Conservation (phyloP, 53 echinoderm and acorn worm species). For the Hippasteria phrygiana region DNA sequence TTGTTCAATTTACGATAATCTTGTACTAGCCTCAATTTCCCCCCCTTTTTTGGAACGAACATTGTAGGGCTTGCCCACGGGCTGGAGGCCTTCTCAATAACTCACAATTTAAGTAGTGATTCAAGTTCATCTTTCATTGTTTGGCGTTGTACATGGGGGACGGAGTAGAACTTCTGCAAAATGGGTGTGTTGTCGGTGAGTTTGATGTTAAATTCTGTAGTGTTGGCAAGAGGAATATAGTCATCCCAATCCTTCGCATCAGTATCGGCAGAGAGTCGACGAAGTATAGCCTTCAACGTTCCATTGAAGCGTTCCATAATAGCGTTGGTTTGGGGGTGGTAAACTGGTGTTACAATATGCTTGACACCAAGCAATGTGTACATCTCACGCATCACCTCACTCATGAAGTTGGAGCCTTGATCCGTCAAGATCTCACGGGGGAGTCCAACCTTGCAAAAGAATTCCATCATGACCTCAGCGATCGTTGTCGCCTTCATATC, state of each 20-base stretch:
- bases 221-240: background rate
- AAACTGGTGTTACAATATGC: slow-evolving; percentile 18
- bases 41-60: slow-evolving; percentile 2
- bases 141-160: slow-evolving; percentile 37
- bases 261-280: slow-evolving; percentile 6
- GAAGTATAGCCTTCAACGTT: slow-evolving; percentile 17
- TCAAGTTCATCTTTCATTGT: slow-evolving; percentile 45
- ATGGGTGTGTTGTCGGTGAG: slow-evolving; percentile 29
- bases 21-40: slow-evolving; percentile 6
- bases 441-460: slow-evolving; percentile 9
- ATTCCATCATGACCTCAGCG: background rate
- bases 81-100: slow-evolving; percentile 4
- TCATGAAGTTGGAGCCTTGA: slow-evolving; percentile 8
- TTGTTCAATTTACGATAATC: slow-evolving; percentile 28
- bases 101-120: background rate
- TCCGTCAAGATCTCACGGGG: slow-evolving; percentile 4
- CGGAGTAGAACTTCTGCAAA: slow-evolving; percentile 15
- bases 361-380: background rate
- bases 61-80: background rate
- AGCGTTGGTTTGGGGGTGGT: slow-evolving; percentile 13
- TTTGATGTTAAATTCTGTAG: slow-evolving; percentile 14
- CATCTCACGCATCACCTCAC: slow-evolving; percentile 17
- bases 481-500: slow-evolving; percentile 31
- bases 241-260: slow-evolving; percentile 17
- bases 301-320: slow-evolving; percentile 25